A percentile compares a stretch with the other conserved stretches of the same genome.
These are phyloP conservation scores for Heteromurus nitidus DNA, from an alignment of 2,888 invertebrate genomes.

Conservation along the genomic window DNA sequence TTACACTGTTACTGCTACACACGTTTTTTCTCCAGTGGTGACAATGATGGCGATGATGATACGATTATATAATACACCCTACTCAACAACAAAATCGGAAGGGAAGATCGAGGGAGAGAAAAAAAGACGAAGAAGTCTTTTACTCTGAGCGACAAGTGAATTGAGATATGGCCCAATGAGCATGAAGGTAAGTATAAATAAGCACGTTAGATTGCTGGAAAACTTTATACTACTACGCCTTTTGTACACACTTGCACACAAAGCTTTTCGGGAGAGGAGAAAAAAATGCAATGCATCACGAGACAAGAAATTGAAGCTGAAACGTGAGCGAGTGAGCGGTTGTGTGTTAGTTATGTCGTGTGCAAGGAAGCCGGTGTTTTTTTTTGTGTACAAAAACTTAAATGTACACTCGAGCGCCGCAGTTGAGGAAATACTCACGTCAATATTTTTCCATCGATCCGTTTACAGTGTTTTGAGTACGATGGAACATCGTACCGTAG, in stretches of 20 bases:
- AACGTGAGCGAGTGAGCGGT: not conserved
- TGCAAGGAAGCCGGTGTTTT: not conserved
- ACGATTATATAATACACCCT: conserved; percentile 37
- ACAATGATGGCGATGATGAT: conserved; percentile 28
- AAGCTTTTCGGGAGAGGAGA: not conserved
- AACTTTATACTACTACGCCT: conserved; percentile 33
- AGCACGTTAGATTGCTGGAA: conserved; percentile 6
- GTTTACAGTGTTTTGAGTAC: conserved; percentile 10
- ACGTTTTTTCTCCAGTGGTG: too few species aligned
- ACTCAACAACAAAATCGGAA: conserved; percentile 30
- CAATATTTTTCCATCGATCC: conserved; percentile 58
- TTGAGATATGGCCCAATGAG: conserved; percentile 59
- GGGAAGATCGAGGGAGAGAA: not conserved
- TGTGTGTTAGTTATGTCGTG: not conserved
- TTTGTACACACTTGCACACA: conserved; percentile 36
- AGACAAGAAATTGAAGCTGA: conserved; percentile 13
- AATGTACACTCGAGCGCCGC: too few species aligned
- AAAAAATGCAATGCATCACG: not conserved
- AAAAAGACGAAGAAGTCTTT: conserved; percentile 2
- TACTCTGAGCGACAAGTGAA: conserved; percentile 47
- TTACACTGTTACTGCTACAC: not conserved
- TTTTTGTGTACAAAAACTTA: not conserved
- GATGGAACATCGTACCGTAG: too few species aligned
- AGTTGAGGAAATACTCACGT: not conserved
- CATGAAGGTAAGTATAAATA: conserved; percentile 51